Evolutionary conservation across 2,797 vertebrate species (phyloP), one percentile per base, ranked within the genome.

Genomic region (Gymnopithys bicolor): DNA sequence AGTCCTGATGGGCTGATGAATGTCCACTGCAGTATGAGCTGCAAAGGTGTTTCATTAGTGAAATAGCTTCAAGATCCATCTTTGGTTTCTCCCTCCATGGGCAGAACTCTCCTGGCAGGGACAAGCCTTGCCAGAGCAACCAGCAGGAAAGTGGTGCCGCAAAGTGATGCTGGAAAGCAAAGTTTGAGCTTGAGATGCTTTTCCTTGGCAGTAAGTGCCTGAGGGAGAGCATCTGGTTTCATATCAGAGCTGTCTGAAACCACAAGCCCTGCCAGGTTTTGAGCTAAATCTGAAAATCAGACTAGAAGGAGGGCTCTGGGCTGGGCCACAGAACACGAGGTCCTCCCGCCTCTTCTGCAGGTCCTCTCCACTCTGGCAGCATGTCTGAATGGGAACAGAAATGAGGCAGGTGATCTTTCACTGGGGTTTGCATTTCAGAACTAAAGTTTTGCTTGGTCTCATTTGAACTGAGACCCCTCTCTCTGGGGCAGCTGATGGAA

Each of bases 1-100:
- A 10, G 11, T 35, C 39, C 79, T 48, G 21, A 23, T 6, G 23
- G 37, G 41, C 77, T 63, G 76, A 23, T 13, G 33, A 35, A 35
- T 0, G 0, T 13, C 6, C 0, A 0, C 46, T 41, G 33, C 80
- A 55, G 60, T 6, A 21, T 0, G 15, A 51, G 17, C 56, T 21
- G 64, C 0, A 0, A 10, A 66, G 43, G 49, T 11, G 30, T 71
- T 81, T 41, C 13, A 4, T 16, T 27, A 49, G 51, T 63, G 80
- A 37, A 11, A 15, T 1, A 55, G 10, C 69, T 41, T 37, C n/a
- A 19, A 39, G 64, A 70, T 11, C 21, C 4, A 0, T 4, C 77
- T 16, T 28, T 1, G 1, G 66, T 46, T 71, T 53, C 33, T 51
- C 10, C 39, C 11, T 82, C 60, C n/a, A 1, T 1, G 35, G 69